Evolutionary conservation across 2,113 vertebrate species (phyloP), one percentile per base, ranked within the genome.

Genomic region (Vimba vimba): DNA sequence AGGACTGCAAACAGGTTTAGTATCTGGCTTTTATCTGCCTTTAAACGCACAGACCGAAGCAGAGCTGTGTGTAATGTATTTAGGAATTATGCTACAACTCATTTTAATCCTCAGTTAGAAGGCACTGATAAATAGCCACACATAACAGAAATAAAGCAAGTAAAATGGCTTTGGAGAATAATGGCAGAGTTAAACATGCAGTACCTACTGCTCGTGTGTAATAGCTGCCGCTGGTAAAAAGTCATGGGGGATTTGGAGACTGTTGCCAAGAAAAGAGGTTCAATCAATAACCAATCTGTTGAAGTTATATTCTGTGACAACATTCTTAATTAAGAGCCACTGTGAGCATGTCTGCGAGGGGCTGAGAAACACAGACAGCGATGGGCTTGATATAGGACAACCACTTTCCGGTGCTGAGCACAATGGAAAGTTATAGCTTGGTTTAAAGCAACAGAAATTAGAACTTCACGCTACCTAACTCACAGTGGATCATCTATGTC

Each of bases 221-320:
- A 86, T 64, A 71, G 59, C 55, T 23, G 84, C 84, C 55, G 15
- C 69, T 59, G 82, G 77, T 50, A 57, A 68, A 76, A 85, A 64
- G 55, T 76, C 52, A 79, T 66, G 66, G 59, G 83, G 83, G 87
- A 80, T 80, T 79, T 45, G 52, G 52, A 71, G 78, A 69, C 78
- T 86, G 85, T 77, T 79, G 87, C 87, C 64, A 66, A 79, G 84
- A 85, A 84, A 80, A 50, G 77, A 86, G 81, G 47, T 77, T 60
- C 62, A 87, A 89, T 89, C 89, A 82, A 89, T 89, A 89, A 86
- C 82, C 87, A 88, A 89, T 89, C 86, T 86, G 88, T 82, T 55
- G 45, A 75, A 86, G 88, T 88, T 89, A 86, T 89, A 82, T 79
- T 89, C 85, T 75, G 86, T 79, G 86, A 88, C 86, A 80, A 84